Evolutionary conservation across 1,140 invertebrate genomes (phyloP), one percentile per base, ranked within the genome.

Genomic region (Wasmannia auropunctata): DNA sequence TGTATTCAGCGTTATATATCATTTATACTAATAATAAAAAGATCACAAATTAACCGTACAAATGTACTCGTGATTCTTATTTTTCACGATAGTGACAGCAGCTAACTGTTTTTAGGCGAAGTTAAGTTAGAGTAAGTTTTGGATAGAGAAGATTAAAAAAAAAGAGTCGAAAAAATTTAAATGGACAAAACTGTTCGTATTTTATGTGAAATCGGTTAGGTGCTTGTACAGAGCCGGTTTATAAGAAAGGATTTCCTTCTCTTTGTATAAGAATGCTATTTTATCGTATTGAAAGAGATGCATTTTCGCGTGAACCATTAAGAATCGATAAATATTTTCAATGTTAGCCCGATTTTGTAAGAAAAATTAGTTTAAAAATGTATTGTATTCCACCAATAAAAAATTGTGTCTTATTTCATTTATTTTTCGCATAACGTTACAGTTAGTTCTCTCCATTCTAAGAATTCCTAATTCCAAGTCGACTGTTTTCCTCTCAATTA

Each of bases 1-100:
- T 90, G 77, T 89, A 89, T 83, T 84, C 77, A 80, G 67, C 77
- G 79, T 89, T 89, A 87, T 89, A 87, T 90, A 89, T 80, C 88
- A 89, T 90, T 90, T 90, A 89, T 89, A 90, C 65, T 76, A 76
- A 34, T 69, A 89, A 70, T 84, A 90, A 90, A 91, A 90, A 65
- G n/a, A 62, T 89, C 49, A 87, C 60, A 81, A 75, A 91, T 87
- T 91, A 91, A 88, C 70, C 63, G 37, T 88, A 81, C 67, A 74
- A 81, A 87, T 81, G 25, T 86, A 54, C 14, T 86, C 40, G 80
- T 60, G 10, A 85, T 79, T 69, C 28, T 85, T 77, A 77, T 86
- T 86, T 85, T 85, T 86, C 46, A 85, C 19, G 25, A 76, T 34
- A 49, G 10, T 85, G 16, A 40, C 62, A 85, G n/a, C 34, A 63